These are phyloP conservation scores for Leptinotarsa juncta DNA, from an alignment of 2,888 invertebrate species.

Conservation along the genomic window DNA sequence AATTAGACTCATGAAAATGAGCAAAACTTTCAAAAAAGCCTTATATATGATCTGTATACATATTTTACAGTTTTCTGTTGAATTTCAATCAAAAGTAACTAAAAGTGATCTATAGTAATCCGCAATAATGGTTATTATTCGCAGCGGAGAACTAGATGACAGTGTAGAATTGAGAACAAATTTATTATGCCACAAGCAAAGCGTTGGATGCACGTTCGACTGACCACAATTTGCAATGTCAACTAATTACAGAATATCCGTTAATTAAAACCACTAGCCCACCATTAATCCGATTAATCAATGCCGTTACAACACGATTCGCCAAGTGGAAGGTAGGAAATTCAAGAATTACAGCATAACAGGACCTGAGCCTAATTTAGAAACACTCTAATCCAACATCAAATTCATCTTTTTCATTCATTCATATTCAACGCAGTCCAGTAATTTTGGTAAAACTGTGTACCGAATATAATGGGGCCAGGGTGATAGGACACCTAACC, in stretches of 20 bases:
- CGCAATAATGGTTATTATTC: not conserved
- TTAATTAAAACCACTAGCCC: slow-evolving; percentile 55
- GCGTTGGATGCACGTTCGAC: slow-evolving; percentile 32
- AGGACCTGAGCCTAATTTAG: not conserved
- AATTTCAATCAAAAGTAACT: not conserved
- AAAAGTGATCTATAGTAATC: not conserved
- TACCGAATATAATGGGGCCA: too few relatives aligned
- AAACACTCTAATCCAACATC: too few relatives aligned
- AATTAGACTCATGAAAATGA: too few relatives aligned
- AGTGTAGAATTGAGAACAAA: slow-evolving; percentile 26
- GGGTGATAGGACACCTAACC: too few relatives aligned
- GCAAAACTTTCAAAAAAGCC: too few relatives aligned
- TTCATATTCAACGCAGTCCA: too few relatives aligned
- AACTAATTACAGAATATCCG: slow-evolving; percentile 57
- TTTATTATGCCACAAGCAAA: slow-evolving; percentile 32
- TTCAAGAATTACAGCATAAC: not conserved
- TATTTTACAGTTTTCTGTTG: not conserved
- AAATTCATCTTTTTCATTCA: too few relatives aligned
- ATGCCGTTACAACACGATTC: slow-evolving; percentile 46
- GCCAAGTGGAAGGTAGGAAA: slow-evolving; percentile 18
- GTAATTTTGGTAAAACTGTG: too few relatives aligned
- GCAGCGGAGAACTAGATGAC: slow-evolving; percentile 21
- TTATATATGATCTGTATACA: not conserved
- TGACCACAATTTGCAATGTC: slow-evolving; percentile 44
- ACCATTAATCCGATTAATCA: slow-evolving; percentile 52